Percentiles rank a stretch among this genome's conserved stretches.
Conservation (phyloP, 2,888 invertebrate species). For the Macrosiphum euphorbiae region DNA sequence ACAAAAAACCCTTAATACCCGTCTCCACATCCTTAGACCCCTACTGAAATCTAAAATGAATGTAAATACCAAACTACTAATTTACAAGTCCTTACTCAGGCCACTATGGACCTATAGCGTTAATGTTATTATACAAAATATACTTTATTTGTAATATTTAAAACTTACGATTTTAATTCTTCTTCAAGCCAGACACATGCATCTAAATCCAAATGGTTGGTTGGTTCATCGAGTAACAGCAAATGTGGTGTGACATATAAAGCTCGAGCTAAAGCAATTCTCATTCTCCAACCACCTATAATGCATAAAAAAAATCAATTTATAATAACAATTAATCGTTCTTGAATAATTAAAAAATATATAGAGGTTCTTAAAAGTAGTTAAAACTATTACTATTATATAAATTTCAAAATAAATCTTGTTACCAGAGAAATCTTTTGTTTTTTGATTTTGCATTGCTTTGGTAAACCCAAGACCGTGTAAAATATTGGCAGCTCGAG, state of each 20-base stretch:
- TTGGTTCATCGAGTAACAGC: conserved; percentile 98
- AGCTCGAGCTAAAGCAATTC: conserved; percentile 96
- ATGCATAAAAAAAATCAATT: not conserved
- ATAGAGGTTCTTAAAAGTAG: not conserved
- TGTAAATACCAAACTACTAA: no score
- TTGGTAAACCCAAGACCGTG: conserved; percentile 95
- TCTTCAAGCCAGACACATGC: conserved; percentile 99
- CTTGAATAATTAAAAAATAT: not conserved
- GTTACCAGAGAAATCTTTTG: conserved; percentile 85
- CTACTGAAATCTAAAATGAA: no score
- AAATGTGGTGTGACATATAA: conserved; percentile 97
- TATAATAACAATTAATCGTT: not conserved
- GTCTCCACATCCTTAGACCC: no score
- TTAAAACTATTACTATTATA: not conserved
- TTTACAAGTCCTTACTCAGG: no score
- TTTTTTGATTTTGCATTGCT: conserved; percentile 81
- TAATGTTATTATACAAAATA: no score
- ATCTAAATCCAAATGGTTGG: conserved; percentile 98
- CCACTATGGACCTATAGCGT: no score
- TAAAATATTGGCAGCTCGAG: conserved; percentile 93
- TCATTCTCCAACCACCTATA: conserved; percentile 96
- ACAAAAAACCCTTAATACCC: no score
- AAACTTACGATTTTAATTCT: conserved; percentile 86
- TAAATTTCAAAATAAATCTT: conserved; percentile 15
- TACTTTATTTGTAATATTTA: not conserved